These are phyloP conservation scores for Clistopyga incitator DNA, from an alignment of 2,888 invertebrate genomes.

Conservation along the genomic window DNA sequence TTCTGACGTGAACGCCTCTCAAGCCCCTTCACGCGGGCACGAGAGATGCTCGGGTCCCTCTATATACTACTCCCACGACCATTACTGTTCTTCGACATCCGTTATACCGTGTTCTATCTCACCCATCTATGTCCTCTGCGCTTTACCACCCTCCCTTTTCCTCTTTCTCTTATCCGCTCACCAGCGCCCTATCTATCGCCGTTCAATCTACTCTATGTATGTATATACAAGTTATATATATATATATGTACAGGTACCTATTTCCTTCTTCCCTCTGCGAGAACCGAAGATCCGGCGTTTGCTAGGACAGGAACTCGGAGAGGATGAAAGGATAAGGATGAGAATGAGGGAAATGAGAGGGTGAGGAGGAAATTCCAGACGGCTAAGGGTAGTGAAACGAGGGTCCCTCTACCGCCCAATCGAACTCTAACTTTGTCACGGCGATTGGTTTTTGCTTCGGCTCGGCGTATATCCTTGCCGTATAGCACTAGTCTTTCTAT, in stretches of 20 bases:
- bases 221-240: slow-evolving; percentile 26
- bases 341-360: slow-evolving; percentile 16
- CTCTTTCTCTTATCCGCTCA: slow-evolving; percentile 54
- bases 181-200: slow-evolving; percentile 66
- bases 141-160: slow-evolving; percentile 35
- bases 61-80: slow-evolving; percentile 70
- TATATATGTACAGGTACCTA: slow-evolving; percentile 17
- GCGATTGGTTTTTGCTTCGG: slow-evolving; percentile 75
- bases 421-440: slow-evolving; percentile 77
- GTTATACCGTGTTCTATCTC: slow-evolving; percentile 74
- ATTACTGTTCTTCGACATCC: slow-evolving; percentile 74
- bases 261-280: slow-evolving; percentile 22
- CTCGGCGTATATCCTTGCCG: slow-evolving; percentile 58
- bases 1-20: slow-evolving; percentile 44
- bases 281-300: slow-evolving; percentile 41
- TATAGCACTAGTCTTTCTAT: slow-evolving; percentile 2
- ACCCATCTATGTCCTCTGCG: slow-evolving; percentile 68
- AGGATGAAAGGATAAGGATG: slow-evolving; percentile 43
- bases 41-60: slow-evolving; percentile 65
- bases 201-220: slow-evolving; percentile 52
- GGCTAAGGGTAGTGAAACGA: slow-evolving; percentile 46
- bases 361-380: slow-evolving; percentile 17
- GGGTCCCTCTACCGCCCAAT: slow-evolving; percentile 69
- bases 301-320: slow-evolving; percentile 30
- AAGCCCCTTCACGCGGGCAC: slow-evolving; percentile 49